Conservation (phyloP, 2,113 vertebrate genomes). For the Pterocles burchelli region DNA sequence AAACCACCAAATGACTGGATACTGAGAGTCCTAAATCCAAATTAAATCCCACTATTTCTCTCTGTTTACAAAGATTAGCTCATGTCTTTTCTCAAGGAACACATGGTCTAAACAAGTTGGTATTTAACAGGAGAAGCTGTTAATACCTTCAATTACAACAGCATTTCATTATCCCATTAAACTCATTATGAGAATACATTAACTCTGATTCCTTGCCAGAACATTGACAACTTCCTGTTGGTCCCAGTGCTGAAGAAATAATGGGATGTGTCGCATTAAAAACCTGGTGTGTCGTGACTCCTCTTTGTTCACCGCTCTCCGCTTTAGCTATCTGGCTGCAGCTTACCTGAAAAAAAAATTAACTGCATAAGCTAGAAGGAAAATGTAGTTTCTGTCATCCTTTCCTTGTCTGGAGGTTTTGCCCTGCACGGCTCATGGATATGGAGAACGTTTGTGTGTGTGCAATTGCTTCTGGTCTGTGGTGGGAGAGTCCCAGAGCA, state of each 20-base stretch:
- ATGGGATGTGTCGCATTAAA: background rate
- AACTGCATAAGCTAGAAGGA: background rate
- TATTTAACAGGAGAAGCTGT: conserved; percentile 56
- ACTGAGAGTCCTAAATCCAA: background rate
- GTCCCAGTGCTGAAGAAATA: background rate
- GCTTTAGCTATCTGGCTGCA: background rate
- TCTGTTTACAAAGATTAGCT: conserved; percentile 50
- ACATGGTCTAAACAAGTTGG: conserved; percentile 1
- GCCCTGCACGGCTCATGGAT: background rate
- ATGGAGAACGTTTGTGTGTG: background rate
- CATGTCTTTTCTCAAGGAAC: conserved; percentile 18
- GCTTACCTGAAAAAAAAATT: background rate
- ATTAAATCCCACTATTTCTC: conserved; percentile 32
- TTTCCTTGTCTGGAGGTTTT: background rate
- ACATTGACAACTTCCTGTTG: background rate
- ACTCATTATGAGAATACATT: conserved; percentile 14
- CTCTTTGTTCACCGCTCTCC: background rate
- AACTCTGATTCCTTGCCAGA: conserved; percentile 28
- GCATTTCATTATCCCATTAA: conserved; percentile 60
- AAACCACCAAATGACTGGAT: background rate
- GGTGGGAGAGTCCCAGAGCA: background rate
- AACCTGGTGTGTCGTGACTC: background rate
- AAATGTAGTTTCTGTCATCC: background rate
- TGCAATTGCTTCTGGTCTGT: background rate
- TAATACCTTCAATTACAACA: conserved; percentile 61